phyloP scores from a whole-genome alignment of 1,140 invertebrate genomes.

The Drosophila sturtevanti region DNA sequence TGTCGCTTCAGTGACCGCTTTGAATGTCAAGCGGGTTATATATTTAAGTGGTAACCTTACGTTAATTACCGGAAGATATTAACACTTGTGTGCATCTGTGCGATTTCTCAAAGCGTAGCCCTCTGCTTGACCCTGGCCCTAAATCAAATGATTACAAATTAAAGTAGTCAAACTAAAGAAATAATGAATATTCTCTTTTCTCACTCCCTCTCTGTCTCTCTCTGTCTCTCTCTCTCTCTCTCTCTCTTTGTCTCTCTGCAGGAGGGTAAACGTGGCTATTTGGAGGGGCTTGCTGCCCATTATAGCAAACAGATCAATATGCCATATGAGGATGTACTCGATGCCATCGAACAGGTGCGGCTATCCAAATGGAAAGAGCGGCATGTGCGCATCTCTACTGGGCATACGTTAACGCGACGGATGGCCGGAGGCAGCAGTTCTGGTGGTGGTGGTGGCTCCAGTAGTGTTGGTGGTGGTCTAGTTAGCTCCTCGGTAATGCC shows the following conservation, averaged over 20 bases:
- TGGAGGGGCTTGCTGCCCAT: constrained; percentile 93
- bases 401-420: constrained; percentile 71
- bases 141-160: constrained; percentile 8
- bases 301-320: constrained; percentile 95
- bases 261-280: constrained; percentile 94
- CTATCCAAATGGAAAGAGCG: constrained; percentile 87
- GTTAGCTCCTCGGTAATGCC: constrained; percentile 82
- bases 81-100: constrained; percentile 58
- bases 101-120: constrained; percentile 1
- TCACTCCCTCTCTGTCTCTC: too few species aligned
- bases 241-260: constrained; percentile 79
- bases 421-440: constrained; percentile 35
- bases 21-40: constrained; percentile 69
- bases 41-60: constrained; percentile 65
- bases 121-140: constrained; percentile 61
- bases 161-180: neutral
- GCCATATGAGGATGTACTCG: constrained; percentile 93
- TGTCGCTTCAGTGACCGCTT: constrained; percentile 67
- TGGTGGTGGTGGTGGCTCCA: constrained; percentile 30
- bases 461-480: constrained; percentile 51
- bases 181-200: too few species aligned
- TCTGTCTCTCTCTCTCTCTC: too few species aligned
- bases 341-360: constrained; percentile 85
- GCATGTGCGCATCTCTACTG: constrained; percentile 85
- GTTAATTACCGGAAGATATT: constrained; percentile 79